Conservation (phyloP, 1,140 invertebrate species). For the Drosophila sp. region DNA sequence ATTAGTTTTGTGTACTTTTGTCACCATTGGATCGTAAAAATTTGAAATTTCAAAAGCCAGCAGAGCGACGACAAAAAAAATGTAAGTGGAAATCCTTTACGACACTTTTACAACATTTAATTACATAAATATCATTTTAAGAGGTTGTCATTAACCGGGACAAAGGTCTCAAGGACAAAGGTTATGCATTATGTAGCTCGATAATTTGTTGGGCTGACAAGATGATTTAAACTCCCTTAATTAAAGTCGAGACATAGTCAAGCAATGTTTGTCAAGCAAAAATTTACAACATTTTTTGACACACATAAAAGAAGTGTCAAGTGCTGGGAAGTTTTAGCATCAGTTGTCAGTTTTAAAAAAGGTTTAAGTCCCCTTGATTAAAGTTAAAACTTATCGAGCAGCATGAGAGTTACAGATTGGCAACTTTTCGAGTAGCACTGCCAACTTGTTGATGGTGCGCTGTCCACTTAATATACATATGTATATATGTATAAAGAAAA, state of each 20-base stretch:
- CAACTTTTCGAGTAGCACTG: too few relatives aligned
- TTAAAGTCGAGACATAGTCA: not conserved
- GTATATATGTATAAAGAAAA: too few relatives aligned
- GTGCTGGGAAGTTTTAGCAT: too few relatives aligned
- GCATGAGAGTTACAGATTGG: too few relatives aligned
- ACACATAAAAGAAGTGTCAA: not conserved
- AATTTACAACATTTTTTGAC: not conserved
- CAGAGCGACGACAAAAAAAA: constrained; percentile 13
- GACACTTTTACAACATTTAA: constrained; percentile 39
- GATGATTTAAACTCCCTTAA: not conserved
- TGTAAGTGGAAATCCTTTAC: constrained; percentile 11
- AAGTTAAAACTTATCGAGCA: too few relatives aligned
- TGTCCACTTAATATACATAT: too few relatives aligned
- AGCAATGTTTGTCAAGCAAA: not conserved
- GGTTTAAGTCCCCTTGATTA: too few relatives aligned
- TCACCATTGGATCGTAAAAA: constrained; percentile 34
- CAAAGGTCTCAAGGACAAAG: constrained; percentile 19
- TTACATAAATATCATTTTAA: constrained; percentile 47
- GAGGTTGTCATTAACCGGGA: not conserved
- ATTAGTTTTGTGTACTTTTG: constrained; percentile 52
- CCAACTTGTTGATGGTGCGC: too few relatives aligned
- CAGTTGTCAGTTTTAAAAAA: too few relatives aligned
- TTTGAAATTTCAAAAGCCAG: constrained; percentile 3
- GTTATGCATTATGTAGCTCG: constrained; percentile 10
- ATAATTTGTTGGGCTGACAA: not conserved